Conservation (phyloP, 2,888 invertebrate genomes). For the Spilosoma lubricipeda region DNA sequence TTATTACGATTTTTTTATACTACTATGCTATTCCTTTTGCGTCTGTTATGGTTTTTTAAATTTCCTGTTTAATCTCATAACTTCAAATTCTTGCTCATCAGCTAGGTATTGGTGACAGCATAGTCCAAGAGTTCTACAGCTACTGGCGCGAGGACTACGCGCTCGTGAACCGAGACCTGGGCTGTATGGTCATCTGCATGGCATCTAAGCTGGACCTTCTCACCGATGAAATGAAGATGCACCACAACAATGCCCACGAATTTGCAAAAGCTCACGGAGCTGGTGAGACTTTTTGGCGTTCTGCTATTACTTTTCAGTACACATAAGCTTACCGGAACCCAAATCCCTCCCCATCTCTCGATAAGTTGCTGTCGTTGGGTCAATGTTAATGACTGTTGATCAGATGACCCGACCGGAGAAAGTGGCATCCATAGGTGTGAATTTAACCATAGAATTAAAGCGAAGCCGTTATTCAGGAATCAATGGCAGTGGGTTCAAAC, state of each 20-base stretch:
- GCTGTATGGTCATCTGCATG: constrained; percentile 78
- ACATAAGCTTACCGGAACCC: no score
- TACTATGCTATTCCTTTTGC: no score
- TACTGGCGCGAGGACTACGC: constrained; percentile 78
- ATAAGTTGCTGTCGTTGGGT: no score
- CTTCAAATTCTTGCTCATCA: constrained; percentile 40
- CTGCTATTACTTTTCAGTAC: background rate
- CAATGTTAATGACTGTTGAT: no score
- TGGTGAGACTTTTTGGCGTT: constrained; percentile 53
- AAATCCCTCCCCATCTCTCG: no score
- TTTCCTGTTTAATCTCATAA: no score
- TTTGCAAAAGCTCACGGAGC: constrained; percentile 78
- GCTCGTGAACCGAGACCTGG: constrained; percentile 70
- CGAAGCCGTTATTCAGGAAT: background rate
- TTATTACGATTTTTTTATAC: no score
- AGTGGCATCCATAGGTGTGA: background rate
- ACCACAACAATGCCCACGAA: constrained; percentile 73
- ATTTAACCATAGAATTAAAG: background rate
- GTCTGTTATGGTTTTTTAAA: no score
- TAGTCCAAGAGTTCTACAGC: constrained; percentile 73
- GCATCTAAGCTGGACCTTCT: constrained; percentile 71
- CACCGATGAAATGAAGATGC: constrained; percentile 66
- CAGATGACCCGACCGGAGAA: no score
- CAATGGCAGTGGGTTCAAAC: background rate
- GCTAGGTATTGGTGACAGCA: constrained; percentile 67